A percentile compares a stretch with the other conserved stretches of the same genome.
phyloP scores from a whole-genome alignment of 2,113 vertebrate genomes.

The Thalassarche chlororhynchos region DNA sequence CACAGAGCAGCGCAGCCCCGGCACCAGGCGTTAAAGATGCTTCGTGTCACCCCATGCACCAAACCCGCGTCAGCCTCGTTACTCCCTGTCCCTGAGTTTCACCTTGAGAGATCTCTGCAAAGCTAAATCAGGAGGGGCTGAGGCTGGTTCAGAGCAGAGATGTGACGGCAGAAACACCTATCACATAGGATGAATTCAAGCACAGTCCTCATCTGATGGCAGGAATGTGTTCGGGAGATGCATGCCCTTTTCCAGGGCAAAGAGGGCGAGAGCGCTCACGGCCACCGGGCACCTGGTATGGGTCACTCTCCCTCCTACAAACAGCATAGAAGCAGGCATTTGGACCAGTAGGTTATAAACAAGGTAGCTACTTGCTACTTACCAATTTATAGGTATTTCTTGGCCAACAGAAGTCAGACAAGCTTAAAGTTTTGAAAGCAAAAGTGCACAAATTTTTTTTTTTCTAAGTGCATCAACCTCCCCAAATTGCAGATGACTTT shows the following conservation, averaged over 20 bases:
- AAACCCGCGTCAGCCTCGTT: not conserved
- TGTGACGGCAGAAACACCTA: not conserved
- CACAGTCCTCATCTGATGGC: not conserved
- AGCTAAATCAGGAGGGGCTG: not conserved
- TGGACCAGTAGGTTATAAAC: not conserved
- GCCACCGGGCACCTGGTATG: rapidly evolving
- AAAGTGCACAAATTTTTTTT: not conserved
- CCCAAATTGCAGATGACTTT: not conserved
- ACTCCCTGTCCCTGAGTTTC: not conserved
- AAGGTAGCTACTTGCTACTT: not conserved
- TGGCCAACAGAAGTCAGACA: not conserved
- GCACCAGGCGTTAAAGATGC: not conserved
- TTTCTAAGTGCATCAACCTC: rapidly evolving
- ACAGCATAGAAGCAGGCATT: not conserved
- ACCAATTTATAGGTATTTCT: not conserved
- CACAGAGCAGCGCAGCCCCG: not conserved
- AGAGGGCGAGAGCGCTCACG: not conserved
- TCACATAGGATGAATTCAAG: not conserved
- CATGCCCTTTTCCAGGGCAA: not conserved
- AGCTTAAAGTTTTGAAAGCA: not conserved
- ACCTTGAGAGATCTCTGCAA: not conserved
- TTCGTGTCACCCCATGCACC: not conserved
- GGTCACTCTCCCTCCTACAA: not conserved
- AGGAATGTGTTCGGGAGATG: not conserved
- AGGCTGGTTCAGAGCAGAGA: not conserved